Percentiles rank a stretch among this genome's conserved stretches.
Evolutionary conservation across 2,888 invertebrate genomes (phyloP).

Genomic region (Hyalella azteca): DNA sequence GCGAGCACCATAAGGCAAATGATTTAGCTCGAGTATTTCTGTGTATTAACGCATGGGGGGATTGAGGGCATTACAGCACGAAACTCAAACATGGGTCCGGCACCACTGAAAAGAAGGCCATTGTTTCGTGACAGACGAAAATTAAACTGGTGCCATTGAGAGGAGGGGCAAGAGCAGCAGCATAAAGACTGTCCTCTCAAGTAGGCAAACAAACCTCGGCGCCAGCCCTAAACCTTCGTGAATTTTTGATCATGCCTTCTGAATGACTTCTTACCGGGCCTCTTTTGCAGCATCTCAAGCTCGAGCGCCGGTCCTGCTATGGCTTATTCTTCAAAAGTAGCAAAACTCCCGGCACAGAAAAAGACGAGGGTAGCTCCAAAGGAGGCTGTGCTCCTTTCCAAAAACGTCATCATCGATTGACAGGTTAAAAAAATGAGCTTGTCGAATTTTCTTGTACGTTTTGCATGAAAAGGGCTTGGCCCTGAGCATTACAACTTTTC

Average conservation of each 20-base stretch:
- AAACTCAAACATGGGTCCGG: not conserved
- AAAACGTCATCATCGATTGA: slow-evolving; percentile 10
- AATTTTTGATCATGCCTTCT: slow-evolving; percentile 33
- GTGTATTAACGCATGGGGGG: slow-evolving; percentile 7
- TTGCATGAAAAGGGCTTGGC: no score
- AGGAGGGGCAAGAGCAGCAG: not conserved
- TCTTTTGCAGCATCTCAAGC: slow-evolving; percentile 33
- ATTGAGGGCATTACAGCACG: slow-evolving; percentile 6
- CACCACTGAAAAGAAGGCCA: slow-evolving; percentile 21
- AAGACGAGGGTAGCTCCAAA: not conserved
- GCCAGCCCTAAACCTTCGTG: slow-evolving; percentile 33
- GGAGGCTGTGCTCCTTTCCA: not conserved
- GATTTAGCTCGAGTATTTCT: not conserved
- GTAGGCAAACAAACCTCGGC: slow-evolving; percentile 25
- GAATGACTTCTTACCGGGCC: slow-evolving; percentile 32
- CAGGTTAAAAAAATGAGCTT: no score
- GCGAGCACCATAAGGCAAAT: no score
- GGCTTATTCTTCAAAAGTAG: slow-evolving; percentile 26
- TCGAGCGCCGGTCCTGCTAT: slow-evolving; percentile 2
- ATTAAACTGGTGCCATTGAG: slow-evolving; percentile 36
- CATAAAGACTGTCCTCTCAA: slow-evolving; percentile 32
- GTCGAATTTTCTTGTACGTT: no score
- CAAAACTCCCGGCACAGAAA: not conserved
- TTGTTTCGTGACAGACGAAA: slow-evolving; percentile 31
- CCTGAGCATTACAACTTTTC: no score